Conservation (phyloP, 2,797 vertebrate genomes). For the Capromys pilorides region DNA sequence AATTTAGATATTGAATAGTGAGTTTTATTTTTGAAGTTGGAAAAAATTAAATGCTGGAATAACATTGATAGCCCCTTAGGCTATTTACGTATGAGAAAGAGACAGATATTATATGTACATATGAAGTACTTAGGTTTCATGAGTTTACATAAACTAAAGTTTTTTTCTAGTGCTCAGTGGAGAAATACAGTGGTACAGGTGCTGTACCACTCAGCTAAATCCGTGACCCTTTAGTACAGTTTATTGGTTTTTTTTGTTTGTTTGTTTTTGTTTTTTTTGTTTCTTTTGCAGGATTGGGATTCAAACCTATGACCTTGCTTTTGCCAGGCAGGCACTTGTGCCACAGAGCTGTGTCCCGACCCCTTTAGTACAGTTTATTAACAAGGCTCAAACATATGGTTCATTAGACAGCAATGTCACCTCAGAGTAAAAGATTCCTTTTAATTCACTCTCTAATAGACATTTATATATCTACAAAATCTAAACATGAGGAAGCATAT, state of each 20-base stretch:
- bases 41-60: conserved; percentile 1
- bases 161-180: conserved; percentile 25
- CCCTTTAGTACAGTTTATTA: conserved; percentile 35
- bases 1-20: background rate
- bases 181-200: no score
- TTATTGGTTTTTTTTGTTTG: no score
- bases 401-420: conserved; percentile 32
- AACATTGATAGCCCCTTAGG: background rate
- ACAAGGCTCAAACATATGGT: conserved; percentile 68
- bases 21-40: conserved; percentile 35
- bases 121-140: conserved; percentile 27
- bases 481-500: background rate
- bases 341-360: no score
- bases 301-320: no score
- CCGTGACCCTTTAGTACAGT: no score
- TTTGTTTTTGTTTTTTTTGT: no score
- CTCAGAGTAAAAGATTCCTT: conserved; percentile 48
- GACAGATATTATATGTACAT: background rate
- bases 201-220: no score
- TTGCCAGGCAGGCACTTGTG: no score
- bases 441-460: conserved; percentile 40
- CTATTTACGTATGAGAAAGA: background rate
- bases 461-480: conserved; percentile 28
- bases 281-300: no score
- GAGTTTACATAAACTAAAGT: conserved; percentile 45